Base-by-base conservation (phyloP, 2,113 vertebrate genomes). In the Callopanchax toddi region DNA sequence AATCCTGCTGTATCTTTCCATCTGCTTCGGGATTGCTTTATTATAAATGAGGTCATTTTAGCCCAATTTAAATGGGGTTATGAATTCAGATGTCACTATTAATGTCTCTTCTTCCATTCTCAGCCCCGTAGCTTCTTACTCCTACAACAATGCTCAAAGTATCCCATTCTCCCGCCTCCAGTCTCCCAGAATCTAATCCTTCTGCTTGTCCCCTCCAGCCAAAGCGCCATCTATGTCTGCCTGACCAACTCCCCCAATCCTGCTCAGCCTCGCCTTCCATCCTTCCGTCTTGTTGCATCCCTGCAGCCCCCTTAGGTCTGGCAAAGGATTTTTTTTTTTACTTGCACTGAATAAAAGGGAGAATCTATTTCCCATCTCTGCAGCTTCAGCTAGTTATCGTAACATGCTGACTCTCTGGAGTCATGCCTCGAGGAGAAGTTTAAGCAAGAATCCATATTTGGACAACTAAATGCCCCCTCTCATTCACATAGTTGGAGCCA, bases 361-460 rank as follows among this genome's bases (percentile, higher is more conserved):
- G 81, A 87, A 85, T 87, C 78, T 88, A 71, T 85, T 87, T 81
- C 76, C 78, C 82, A 87, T 91, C 85, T 84, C 80, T 68, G 73
- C 74, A 81, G 84, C 82, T 67, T 43, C 76, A 76, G 78, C 82
- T 87, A 68, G 86, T 88, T 86, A 85, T 82, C 74, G 81, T 85
- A 84, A 76, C 88, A 79, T 78, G 85, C 85, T 90, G 91, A 87
- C 86, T 89, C 84, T 86, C 76, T 78, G 50, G 74, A 89, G 84
- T 86, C 70, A 82, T 85, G 91, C 90, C 90, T 88, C 60, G 25
- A 88, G 89, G 88, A 89, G 64, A 82, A 71, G 82, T 91, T 90
- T 91, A 88, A 92, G 86, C 83, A 85, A 82, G 76, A 82, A 91
- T 87, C 89, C 86, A 88, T 90, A 92, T 91, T 91, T 91, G 87